Evolutionary conservation across 2,888 invertebrate species (phyloP).

Genomic region (Vannuccia rotundouncinata): DNA sequence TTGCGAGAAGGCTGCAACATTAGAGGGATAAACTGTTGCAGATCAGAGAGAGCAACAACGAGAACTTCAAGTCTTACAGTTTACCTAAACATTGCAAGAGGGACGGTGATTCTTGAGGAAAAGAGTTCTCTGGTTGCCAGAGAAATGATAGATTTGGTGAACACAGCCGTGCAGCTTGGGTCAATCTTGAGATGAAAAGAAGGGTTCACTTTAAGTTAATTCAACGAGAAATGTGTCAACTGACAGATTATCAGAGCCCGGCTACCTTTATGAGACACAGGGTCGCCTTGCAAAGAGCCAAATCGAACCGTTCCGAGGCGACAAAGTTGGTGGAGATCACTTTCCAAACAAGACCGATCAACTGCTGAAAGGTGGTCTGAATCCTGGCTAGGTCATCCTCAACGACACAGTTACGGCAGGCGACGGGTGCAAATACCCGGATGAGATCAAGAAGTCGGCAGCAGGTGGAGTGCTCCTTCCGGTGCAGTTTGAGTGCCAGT

Average conservation of each 20-base stretch:
- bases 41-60: no score
- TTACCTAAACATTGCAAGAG: not conserved
- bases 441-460: not conserved
- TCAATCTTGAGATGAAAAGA: not conserved
- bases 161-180: not conserved
- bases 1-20: not conserved
- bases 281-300: not conserved
- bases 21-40: not conserved
- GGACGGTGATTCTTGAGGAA: not conserved
- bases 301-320: slow-evolving; percentile 4
- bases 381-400: not conserved
- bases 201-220: no score
- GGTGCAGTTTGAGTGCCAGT: not conserved
- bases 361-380: not conserved
- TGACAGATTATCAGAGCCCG: no score
- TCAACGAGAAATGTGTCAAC: no score
- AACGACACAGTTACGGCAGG: not conserved
- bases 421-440: not conserved
- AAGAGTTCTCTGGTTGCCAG: not conserved
- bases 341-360: not conserved
- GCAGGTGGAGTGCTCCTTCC: not conserved
- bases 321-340: not conserved
- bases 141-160: not conserved
- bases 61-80: no score
- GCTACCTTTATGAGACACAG: not conserved